Base-by-base conservation (phyloP, 2,888 invertebrate species). In the Dromius quadrimaculatus region DNA sequence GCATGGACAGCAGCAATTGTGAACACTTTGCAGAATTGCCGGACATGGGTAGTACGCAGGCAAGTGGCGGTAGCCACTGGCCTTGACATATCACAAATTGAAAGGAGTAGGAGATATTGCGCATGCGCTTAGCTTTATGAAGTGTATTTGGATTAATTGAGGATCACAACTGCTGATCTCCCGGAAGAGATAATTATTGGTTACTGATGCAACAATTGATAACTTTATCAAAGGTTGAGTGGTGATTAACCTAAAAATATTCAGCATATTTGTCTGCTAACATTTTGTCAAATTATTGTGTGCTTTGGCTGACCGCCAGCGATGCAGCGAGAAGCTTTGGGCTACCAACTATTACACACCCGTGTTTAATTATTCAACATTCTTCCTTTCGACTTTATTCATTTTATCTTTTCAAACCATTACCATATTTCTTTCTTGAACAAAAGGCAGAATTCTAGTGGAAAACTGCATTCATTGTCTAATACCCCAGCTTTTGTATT, bases 391-490 rank as follows among this genome's bases (percentile, higher is more conserved):
- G n/a, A n/a, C n/a, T n/a, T n/a, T n/a, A n/a, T 2, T 11, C 22
- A 47, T 22, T 47, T 3, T 22, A 45, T n/a, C 47, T 47, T 3
- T 6, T 22, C 9, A 22, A 47, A 19, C 22, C 11, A 47, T 47
- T 47, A 22, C 45, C 2, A 8, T 19, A 19, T 20, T 45, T n/a
- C 41, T n/a, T n/a, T 45, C 45, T 2, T 8, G 45, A 45, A n/a
- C 45, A 45, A 45, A 15, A 8, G 15, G 17, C 13, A 17, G 17
- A 41, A 41, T 45, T 20, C 8, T 45, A 6, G 17, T 19, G 20
- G 45, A 45, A 45, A 45, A 45, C 17, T 19, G 19, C 45, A 45
- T 45, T 45, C 17, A 45, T 45, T n/a, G n/a, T n/a, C 19, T 19
- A 45, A 6, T 17, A 47, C 11, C 47, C 47, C 20, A n/a, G 20